Evolutionary conservation across 2,113 vertebrate genomes (phyloP), one percentile per base, ranked within the genome.

Genomic region (Oreochromis niloticus): DNA sequence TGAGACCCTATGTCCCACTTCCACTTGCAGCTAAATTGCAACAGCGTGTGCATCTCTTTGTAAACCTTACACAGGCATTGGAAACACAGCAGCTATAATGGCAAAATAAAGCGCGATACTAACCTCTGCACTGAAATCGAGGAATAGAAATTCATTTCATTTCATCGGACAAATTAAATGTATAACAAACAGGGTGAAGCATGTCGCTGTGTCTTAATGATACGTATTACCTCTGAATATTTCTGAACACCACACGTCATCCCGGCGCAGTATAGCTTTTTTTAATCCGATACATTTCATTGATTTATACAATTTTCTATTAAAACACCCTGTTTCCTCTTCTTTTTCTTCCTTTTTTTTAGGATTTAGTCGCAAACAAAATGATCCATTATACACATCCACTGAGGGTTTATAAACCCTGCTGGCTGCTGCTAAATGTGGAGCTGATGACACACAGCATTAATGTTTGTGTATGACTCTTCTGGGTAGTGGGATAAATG

Each of bases 341-440:
- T 80, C 34, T 82, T 56, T 46, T 54, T 30, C 32, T 11, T n/a
- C 4, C 2, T 80, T 80, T 87, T 41, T 63, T 83, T 86, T 14
- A 50, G 24, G n/a, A 61, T 81, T 85, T 86, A 61, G 54, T 68
- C 68, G 85, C 14, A 82, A 87, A 89, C 22, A 32, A 88, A 88
- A n/a, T 79, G 83, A 88, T 59, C 85, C 14, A 57, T 87, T 81
- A 78, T 84, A 61, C 34, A 80, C 80, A 68, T 92, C 86, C 81
- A 61, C 34, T 43, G 59, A 59, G 59, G 68, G 46, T 78, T 24
- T 86, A 30, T 46, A 54, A 85, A 85, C 81, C 43, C 81, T 83
- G 50, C 78, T 84, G 84, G 73, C 85, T 84, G 85, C 82, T 68
- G 84, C 90, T 92, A 85, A 88, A 84, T 92, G 66, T 59, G 86